Conservation (phyloP, 2,888 invertebrate species). For the Chydorus sphaericus region DNA sequence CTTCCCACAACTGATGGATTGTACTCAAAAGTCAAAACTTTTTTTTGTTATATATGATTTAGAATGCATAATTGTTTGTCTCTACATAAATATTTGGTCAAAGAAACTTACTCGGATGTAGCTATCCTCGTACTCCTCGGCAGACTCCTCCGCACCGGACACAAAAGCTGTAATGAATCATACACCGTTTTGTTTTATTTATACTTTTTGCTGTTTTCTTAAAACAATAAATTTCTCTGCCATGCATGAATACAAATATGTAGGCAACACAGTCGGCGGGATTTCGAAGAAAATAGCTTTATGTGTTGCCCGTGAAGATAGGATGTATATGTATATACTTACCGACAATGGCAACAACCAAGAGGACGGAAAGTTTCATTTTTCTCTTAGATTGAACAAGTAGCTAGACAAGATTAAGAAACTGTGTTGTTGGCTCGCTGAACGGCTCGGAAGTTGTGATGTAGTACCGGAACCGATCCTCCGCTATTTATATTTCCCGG, state of each 20-base stretch:
- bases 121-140: too few species aligned
- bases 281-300: not conserved
- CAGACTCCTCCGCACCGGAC: not conserved
- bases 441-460: not conserved
- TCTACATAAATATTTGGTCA: too few species aligned
- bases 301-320: not conserved
- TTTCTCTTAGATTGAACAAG: not conserved
- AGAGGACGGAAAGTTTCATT: not conserved
- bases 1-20: not conserved
- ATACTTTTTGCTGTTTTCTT: not conserved
- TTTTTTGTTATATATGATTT: too few species aligned
- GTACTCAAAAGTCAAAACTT: too few species aligned
- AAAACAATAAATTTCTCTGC: too few species aligned
- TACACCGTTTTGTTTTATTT: not conserved
- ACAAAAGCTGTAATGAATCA: not conserved
- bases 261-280: too few species aligned
- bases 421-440: not conserved
- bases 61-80: too few species aligned
- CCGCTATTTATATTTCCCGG: not conserved
- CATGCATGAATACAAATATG: too few species aligned
- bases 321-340: not conserved
- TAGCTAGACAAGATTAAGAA: not conserved
- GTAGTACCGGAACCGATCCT: not conserved
- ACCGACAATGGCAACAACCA: not conserved
- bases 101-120: not conserved